Base-by-base conservation (phyloP, 2,113 vertebrate genomes). In the Octodon degus region DNA sequence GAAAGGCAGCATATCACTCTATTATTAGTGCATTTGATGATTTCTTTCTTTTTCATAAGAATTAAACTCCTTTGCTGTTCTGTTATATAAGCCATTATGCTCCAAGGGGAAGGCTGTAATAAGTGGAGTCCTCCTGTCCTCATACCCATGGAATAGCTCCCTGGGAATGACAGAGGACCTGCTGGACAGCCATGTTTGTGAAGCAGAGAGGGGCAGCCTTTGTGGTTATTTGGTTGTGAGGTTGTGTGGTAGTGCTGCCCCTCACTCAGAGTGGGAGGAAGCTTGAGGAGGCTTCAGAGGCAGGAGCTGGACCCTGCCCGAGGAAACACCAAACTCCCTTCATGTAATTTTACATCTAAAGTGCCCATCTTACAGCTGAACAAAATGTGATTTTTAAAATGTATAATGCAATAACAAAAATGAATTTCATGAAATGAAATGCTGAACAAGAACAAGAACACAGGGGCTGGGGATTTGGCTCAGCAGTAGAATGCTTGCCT, bases 21-120 rank as follows among this genome's bases (percentile, higher is more conserved):
- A 0, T 27, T 76, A 19, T 63, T 32, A 12, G 34, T 70, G 74
- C 79, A 60, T 84, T 58, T 58, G 67, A 55, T 53, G 65, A 58
- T 11, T n/a, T 43, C 47, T 34, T 76, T 22, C 16, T 68, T 91
- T 19, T 85, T 87, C 91, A 19, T 43, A 80, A 89, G 76, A 93
- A 62, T 90, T 43, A 40, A 89, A 62, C 25, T 87, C 37, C 62
- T 92, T 88, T 70, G n/a, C 58, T 81, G 10, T 80, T 93, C 37
- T 92, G 7, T 93, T 92, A 53, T 2, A 7, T 70, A 91, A 91
- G 37, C 82, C 72, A 9, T 86, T 86, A 7, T 68, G n/a, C n/a
- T 37, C 70, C 17, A 58, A 90, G 74, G 43, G 77, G 30, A 84
- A 37, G 77, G 47, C 70, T 96, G 93, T 74, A 80, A 93, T 89